phyloP scores from a whole-genome alignment of 2,888 invertebrate genomes.

The Dryococelus australis region DNA sequence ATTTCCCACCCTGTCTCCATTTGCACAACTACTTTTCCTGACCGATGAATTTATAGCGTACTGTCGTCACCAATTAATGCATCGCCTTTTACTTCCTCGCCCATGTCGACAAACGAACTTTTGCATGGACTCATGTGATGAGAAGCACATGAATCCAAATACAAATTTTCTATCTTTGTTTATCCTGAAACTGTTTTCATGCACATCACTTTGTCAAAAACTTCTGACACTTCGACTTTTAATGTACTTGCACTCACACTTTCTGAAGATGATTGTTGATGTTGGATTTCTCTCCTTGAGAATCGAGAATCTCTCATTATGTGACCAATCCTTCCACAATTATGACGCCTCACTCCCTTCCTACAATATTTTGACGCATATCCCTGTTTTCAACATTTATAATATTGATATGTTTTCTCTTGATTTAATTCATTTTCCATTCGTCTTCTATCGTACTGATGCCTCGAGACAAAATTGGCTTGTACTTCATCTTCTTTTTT shows the following conservation, averaged over 20 bases:
- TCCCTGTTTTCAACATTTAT: too few species aligned
- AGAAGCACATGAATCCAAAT: not conserved
- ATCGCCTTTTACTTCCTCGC: not conserved
- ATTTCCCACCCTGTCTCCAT: too few species aligned
- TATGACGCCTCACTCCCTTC: too few species aligned
- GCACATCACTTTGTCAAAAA: not conserved
- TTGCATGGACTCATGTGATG: too few species aligned
- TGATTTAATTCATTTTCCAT: too few species aligned
- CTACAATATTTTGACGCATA: too few species aligned
- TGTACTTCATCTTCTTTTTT: not conserved
- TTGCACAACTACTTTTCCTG: too few species aligned
- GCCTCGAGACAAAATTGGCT: not conserved
- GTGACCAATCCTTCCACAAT: too few species aligned
- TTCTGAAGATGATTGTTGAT: not conserved
- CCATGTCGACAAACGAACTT: not conserved
- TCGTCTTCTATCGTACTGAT: too few species aligned
- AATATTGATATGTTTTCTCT: too few species aligned
- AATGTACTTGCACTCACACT: not conserved
- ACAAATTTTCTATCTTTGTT: too few species aligned
- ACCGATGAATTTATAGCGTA: not conserved
- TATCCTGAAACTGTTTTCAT: not conserved
- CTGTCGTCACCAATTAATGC: not conserved
- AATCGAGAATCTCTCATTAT: too few species aligned
- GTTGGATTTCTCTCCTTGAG: not conserved
- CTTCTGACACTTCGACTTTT: not conserved